Evolutionary conservation across 2,888 invertebrate genomes (phyloP).

Genomic region (Ormyrus rosae): DNA sequence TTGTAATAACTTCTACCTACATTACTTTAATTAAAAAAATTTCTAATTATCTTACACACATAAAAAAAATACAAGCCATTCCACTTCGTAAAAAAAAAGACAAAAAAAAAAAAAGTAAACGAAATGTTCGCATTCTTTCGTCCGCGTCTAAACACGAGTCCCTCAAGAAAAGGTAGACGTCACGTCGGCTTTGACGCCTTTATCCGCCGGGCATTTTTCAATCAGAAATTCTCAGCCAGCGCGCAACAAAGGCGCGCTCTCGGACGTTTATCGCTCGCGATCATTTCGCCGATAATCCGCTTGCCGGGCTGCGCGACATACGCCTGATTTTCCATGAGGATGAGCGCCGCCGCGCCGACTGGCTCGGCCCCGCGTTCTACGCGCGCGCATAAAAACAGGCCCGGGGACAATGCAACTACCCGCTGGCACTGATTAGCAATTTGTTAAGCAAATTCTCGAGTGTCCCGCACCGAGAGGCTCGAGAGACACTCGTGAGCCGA

Average conservation of each 20-base stretch:
- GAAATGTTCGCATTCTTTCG: too few species aligned
- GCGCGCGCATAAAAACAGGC: too few species aligned
- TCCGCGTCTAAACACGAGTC: too few species aligned
- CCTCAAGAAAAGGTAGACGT: background rate
- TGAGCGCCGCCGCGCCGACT: conserved; percentile 8
- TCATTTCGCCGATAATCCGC: conserved; percentile 46
- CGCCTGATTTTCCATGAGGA: conserved; percentile 54
- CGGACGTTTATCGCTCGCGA: conserved; percentile 33
- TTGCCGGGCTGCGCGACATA: conserved; percentile 46
- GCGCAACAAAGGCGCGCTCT: conserved; percentile 32
- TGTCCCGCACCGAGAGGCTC: conserved; percentile 52
- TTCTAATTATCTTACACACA: too few species aligned
- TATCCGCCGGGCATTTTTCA: conserved; percentile 40
- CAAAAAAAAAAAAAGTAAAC: too few species aligned
- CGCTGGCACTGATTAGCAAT: conserved; percentile 66
- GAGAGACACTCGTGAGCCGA: too few species aligned
- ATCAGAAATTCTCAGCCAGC: conserved; percentile 1
- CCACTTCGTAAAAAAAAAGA: too few species aligned
- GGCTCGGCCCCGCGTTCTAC: background rate
- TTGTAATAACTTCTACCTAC: too few species aligned
- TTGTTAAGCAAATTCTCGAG: conserved; percentile 62
- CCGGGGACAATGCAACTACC: conserved; percentile 64
- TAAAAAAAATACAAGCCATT: too few species aligned
- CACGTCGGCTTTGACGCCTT: conserved; percentile 23
- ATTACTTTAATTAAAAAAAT: too few species aligned